A percentile compares a stretch with the other conserved stretches of the same genome.
Evolutionary conservation across 2,113 vertebrate species (phyloP).

Genomic region (Dasyprocta punctata): DNA sequence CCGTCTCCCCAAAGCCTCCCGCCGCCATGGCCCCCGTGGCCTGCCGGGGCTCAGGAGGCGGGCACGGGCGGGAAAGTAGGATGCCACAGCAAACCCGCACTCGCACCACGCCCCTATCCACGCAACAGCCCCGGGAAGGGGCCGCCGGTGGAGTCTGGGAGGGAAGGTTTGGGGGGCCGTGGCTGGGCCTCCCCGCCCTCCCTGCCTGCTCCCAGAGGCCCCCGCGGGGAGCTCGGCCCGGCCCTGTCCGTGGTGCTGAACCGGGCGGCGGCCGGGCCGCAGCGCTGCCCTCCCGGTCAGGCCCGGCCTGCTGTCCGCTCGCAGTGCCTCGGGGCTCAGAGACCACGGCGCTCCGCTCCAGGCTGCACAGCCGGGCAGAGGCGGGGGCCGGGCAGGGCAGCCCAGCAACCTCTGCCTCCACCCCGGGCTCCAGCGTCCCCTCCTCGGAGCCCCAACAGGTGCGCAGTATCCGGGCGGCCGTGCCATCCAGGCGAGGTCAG

Average conservation of each 20-base stretch:
- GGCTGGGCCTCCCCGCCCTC: background rate
- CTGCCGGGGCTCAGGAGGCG: background rate
- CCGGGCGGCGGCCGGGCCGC: accelerated
- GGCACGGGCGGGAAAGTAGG: background rate
- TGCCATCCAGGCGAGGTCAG: background rate
- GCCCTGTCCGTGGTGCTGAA: conserved; percentile 80
- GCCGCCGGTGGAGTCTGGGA: background rate
- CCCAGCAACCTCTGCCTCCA: too few relatives aligned
- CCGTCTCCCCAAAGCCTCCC: background rate
- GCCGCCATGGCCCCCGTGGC: background rate
- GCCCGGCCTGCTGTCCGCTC: background rate
- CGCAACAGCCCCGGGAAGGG: background rate
- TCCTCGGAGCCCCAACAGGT: background rate
- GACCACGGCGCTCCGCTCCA: background rate
- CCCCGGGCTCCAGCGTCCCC: too few relatives aligned
- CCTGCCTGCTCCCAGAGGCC: background rate
- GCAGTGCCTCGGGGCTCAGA: background rate
- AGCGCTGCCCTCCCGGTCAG: too few relatives aligned
- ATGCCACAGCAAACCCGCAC: background rate
- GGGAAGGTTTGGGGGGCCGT: background rate
- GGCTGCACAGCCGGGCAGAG: conserved; percentile 15
- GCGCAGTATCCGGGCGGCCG: background rate
- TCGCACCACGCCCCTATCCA: background rate
- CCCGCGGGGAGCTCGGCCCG: accelerated
- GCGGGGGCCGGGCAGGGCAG: background rate